Percentiles rank a stretch among this genome's conserved stretches.
Evolutionary conservation across 2,797 vertebrate genomes (phyloP).

Genomic region (Crypturellus tataupa): DNA sequence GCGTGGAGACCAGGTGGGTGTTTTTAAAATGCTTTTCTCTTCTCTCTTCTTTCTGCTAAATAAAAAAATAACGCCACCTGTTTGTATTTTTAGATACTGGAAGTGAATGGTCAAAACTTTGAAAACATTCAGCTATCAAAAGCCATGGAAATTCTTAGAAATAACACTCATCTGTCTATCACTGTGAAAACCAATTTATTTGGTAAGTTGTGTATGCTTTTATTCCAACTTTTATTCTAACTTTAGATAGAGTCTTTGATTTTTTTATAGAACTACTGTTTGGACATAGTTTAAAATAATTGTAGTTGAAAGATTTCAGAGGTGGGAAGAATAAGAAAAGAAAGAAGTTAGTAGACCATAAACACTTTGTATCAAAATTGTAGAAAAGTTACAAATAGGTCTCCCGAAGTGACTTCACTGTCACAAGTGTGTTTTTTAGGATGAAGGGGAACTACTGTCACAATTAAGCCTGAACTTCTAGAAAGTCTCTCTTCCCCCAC

Average conservation of each 20-base stretch:
- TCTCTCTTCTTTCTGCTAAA: background rate
- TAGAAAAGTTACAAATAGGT: background rate
- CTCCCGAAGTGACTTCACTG: background rate
- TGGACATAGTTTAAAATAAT: background rate
- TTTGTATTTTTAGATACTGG: constrained; percentile 89
- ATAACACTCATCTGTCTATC: constrained; percentile 99
- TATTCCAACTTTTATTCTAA: background rate
- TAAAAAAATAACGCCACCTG: background rate
- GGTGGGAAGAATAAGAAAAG: background rate
- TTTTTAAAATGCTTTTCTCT: background rate
- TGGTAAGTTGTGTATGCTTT: constrained; percentile 83
- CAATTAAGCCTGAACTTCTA: background rate
- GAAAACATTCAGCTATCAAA: constrained; percentile 97
- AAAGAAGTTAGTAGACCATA: background rate
- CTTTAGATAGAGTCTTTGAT: background rate
- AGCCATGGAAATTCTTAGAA: constrained; percentile 98
- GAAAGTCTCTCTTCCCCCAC: background rate
- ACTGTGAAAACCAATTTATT: constrained; percentile 99
- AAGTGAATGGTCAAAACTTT: constrained; percentile 99
- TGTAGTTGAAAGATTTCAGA: background rate
- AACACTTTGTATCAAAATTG: background rate
- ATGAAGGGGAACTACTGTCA: background rate
- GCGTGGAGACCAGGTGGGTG: constrained; percentile 93
- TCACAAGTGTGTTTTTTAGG: background rate
- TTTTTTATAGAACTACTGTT: background rate